phyloP scores from a whole-genome alignment of 2,113 vertebrate species.

The Pandion haliaetus region DNA sequence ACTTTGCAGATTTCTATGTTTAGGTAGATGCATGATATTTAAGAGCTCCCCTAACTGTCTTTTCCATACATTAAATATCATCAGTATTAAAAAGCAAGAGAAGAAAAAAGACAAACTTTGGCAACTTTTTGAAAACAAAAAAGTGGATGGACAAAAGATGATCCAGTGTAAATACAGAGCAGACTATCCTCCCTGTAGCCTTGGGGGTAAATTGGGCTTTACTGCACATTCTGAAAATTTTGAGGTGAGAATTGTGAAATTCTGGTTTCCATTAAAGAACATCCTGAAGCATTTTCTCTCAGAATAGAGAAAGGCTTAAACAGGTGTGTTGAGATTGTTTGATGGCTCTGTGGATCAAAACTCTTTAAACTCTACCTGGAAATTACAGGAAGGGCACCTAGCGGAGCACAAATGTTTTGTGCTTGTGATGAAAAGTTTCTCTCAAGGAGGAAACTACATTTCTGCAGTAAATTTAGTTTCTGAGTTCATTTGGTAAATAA shows the following conservation, averaged over 20 bases:
- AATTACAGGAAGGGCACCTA: not conserved
- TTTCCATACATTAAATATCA: not conserved
- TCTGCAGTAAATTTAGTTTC: not conserved
- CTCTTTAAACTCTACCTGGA: not conserved
- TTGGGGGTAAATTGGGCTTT: not conserved
- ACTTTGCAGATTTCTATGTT: not conserved
- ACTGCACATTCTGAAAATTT: not conserved
- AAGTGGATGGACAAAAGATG: not conserved
- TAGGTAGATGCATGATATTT: not conserved
- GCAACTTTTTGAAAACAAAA: not conserved
- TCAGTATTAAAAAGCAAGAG: not conserved
- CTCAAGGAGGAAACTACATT: not conserved
- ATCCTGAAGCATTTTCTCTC: not conserved
- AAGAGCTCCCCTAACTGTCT: not conserved
- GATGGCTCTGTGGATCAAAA: not conserved
- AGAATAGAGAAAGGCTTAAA: not conserved
- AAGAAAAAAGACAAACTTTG: not conserved
- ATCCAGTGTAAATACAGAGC: not conserved
- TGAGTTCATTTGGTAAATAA: not conserved
- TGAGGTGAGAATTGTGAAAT: not conserved
- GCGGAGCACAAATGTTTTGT: not conserved
- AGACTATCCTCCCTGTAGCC: not conserved
- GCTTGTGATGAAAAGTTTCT: not conserved
- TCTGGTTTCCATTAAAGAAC: not conserved
- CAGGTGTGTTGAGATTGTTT: not conserved